phyloP scores from a whole-genome alignment of 2,888 invertebrate genomes.

The Lypha dubia region DNA sequence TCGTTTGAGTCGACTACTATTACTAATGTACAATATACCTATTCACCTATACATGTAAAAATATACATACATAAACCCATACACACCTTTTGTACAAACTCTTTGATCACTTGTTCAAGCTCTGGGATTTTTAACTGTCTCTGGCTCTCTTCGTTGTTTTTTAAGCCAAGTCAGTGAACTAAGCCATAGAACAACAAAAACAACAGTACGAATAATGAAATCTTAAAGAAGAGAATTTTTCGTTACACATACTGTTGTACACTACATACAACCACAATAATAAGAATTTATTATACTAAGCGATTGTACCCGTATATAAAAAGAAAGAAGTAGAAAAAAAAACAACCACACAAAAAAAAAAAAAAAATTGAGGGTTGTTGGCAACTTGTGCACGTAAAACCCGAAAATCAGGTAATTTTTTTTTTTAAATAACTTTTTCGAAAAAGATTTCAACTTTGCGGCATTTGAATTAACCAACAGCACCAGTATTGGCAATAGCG shows the following conservation, averaged over 20 bases:
- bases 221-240: conserved; percentile 64
- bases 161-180: conserved; percentile 70
- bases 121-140: conserved; percentile 36
- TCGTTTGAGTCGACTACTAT: conserved; percentile 8
- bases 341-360: too few relatives aligned
- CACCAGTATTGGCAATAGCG: conserved; percentile 68
- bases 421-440: background rate
- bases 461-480: conserved; percentile 67
- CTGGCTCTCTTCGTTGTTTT: conserved; percentile 8
- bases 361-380: conserved; percentile 70
- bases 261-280: conserved; percentile 24
- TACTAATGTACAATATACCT: background rate
- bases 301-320: background rate
- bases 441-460: conserved; percentile 68
- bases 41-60: background rate
- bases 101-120: conserved; percentile 44
- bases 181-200: conserved; percentile 33
- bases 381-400: conserved; percentile 75
- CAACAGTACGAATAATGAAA: conserved; percentile 21
- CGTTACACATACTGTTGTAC: conserved; percentile 34
- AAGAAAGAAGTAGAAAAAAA: background rate
- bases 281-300: conserved; percentile 18
- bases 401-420: conserved; percentile 80
- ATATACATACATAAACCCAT: background rate
- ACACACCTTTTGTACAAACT: conserved; percentile 20